A percentile compares a stretch with the other conserved stretches of the same genome.
Evolutionary conservation across 2,113 vertebrate species (phyloP).

Genomic region (Neopipo cinnamomea): DNA sequence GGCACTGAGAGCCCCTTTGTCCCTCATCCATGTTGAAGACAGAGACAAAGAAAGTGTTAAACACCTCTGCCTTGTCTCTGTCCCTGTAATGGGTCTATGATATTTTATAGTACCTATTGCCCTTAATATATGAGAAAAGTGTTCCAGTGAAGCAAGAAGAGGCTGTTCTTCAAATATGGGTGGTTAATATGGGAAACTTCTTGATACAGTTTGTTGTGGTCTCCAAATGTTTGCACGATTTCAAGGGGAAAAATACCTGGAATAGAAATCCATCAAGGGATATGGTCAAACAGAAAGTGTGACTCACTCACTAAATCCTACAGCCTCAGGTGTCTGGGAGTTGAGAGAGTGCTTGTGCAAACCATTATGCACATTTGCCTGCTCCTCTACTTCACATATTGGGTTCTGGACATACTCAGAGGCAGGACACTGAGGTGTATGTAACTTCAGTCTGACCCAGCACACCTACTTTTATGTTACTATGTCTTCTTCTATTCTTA

Average conservation of each 20-base stretch:
- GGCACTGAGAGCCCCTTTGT: too few species aligned
- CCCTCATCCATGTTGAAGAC: too few species aligned
- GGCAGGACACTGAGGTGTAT: not conserved
- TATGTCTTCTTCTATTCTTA: not conserved
- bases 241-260: not conserved
- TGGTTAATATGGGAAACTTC: not conserved
- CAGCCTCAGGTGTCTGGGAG: not conserved
- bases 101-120: not conserved
- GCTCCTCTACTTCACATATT: fast-evolving
- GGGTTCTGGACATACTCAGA: fast-evolving
- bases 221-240: not conserved
- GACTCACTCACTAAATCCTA: not conserved
- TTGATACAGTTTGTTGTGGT: not conserved
- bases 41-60: not conserved
- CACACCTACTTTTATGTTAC: not conserved
- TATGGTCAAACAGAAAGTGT: not conserved
- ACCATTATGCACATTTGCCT: fast-evolving
- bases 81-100: not conserved
- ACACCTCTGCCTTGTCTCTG: not conserved
- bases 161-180: not conserved
- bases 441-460: not conserved
- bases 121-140: not conserved
- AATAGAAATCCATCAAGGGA: not conserved
- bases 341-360: not conserved
- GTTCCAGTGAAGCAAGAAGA: not conserved